Percentiles rank a stretch among this genome's conserved stretches.
These are phyloP conservation scores for Balanococcus diminutus DNA, from an alignment of 2,888 invertebrate species.

Conservation along the genomic window DNA sequence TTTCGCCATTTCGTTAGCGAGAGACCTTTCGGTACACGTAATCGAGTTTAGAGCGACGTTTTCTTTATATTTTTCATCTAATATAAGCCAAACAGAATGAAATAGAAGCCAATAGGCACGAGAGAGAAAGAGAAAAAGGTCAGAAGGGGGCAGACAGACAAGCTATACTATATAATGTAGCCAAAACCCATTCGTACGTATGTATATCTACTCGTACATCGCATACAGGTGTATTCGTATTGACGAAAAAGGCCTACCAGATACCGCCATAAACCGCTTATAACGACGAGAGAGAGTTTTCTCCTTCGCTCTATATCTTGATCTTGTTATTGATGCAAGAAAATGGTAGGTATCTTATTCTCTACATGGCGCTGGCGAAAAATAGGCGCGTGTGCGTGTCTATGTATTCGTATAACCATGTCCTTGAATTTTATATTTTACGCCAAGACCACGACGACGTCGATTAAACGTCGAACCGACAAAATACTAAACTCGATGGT, in stretches of 20 bases:
- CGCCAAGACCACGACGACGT: background rate
- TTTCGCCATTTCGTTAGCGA: conserved; percentile 11
- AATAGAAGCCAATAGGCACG: too few relatives aligned
- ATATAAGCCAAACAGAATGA: background rate
- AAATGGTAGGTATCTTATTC: background rate
- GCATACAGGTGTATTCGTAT: background rate
- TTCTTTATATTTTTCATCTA: conserved; percentile 12
- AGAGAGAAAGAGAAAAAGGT: background rate
- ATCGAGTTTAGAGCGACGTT: conserved; percentile 10
- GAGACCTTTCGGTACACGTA: background rate
- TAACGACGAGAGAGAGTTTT: conserved; percentile 22
- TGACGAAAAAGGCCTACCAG: background rate
- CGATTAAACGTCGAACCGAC: conserved; percentile 13
- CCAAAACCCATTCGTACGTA: background rate
- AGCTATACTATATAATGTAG: background rate
- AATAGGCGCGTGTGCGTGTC: background rate
- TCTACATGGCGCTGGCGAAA: too few relatives aligned
- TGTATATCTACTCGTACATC: background rate
- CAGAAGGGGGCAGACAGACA: background rate
- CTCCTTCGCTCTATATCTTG: background rate
- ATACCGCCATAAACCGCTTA: conserved; percentile 8
- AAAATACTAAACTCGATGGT: background rate
- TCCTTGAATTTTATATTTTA: conserved; percentile 18
- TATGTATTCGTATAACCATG: background rate
- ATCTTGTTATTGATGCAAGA: conserved; percentile 20